phyloP scores from a whole-genome alignment of 1,140 invertebrate genomes.

The Sycobia sp. region DNA sequence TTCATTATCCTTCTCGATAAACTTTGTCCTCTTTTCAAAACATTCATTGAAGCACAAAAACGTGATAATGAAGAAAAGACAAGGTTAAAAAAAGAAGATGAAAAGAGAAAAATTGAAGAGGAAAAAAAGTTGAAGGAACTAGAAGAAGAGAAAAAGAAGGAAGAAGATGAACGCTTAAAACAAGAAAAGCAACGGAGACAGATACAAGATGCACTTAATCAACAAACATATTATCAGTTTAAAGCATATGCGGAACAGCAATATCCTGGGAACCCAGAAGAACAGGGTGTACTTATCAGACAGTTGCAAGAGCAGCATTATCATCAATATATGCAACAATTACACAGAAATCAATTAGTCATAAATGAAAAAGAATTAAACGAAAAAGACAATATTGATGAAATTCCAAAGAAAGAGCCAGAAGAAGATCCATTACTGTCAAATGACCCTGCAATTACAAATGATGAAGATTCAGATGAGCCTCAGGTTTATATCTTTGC shows the following conservation, averaged over 20 bases:
- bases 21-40: constrained; percentile 86
- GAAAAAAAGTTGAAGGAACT: constrained; percentile 63
- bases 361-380: constrained; percentile 64
- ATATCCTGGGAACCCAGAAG: constrained; percentile 89
- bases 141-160: constrained; percentile 68
- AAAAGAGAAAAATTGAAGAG: constrained; percentile 61
- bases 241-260: constrained; percentile 94
- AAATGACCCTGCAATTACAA: constrained; percentile 38
- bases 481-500: constrained; percentile 42
- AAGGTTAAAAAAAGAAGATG: constrained; percentile 63
- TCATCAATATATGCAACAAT: constrained; percentile 94
- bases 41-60: constrained; percentile 89
- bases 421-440: constrained; percentile 37
- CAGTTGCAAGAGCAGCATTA: constrained; percentile 98
- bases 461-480: constrained; percentile 58
- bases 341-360: constrained; percentile 70
- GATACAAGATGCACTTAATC: constrained; percentile 95
- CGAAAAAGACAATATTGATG: constrained; percentile 37
- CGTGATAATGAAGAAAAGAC: constrained; percentile 81
- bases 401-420: constrained; percentile 29
- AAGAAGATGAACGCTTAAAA: constrained; percentile 66
- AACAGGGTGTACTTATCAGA: constrained; percentile 89
- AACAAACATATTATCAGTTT: constrained; percentile 95
- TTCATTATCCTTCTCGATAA: constrained; percentile 89
- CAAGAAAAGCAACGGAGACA: constrained; percentile 72